Conservation (phyloP, 2,888 invertebrate species). For the Notodonta ziczac region DNA sequence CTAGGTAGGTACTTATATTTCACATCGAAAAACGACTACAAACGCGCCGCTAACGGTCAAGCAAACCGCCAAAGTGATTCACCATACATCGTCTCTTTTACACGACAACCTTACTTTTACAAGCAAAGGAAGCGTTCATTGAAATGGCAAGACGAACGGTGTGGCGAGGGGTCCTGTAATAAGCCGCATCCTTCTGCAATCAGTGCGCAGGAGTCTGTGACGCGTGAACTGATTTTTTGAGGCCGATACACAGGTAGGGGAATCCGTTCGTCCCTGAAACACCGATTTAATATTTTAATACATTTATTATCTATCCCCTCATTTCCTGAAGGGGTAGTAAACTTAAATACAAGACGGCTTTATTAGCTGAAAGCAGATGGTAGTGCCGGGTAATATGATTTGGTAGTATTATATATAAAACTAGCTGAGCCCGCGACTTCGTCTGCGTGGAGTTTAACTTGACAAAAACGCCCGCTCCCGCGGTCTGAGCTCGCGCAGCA, state of each 20-base stretch:
- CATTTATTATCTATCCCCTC: too few relatives aligned
- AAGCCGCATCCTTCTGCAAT: constrained; percentile 75
- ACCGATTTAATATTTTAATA: neutral
- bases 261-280: constrained; percentile 21
- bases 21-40: neutral
- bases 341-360: too few relatives aligned
- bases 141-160: constrained; percentile 26
- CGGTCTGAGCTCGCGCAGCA: too few relatives aligned
- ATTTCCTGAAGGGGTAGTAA: too few relatives aligned
- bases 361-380: too few relatives aligned
- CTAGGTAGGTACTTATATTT: too few relatives aligned
- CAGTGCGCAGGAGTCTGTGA: constrained; percentile 71
- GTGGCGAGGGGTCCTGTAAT: constrained; percentile 66
- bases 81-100: constrained; percentile 36
- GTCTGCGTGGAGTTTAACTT: too few relatives aligned
- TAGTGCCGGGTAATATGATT: too few relatives aligned
- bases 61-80: constrained; percentile 10
- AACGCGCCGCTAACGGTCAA: constrained; percentile 2
- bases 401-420: too few relatives aligned
- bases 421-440: too few relatives aligned
- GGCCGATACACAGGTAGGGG: constrained; percentile 42
- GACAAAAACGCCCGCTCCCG: too few relatives aligned
- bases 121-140: constrained; percentile 40
- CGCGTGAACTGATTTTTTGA: constrained; percentile 64
- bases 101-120: constrained; percentile 21